Evolutionary conservation across 2,888 invertebrate genomes (phyloP), one percentile per base, ranked within the genome.

Genomic region (Phlogophora meticulosa): DNA sequence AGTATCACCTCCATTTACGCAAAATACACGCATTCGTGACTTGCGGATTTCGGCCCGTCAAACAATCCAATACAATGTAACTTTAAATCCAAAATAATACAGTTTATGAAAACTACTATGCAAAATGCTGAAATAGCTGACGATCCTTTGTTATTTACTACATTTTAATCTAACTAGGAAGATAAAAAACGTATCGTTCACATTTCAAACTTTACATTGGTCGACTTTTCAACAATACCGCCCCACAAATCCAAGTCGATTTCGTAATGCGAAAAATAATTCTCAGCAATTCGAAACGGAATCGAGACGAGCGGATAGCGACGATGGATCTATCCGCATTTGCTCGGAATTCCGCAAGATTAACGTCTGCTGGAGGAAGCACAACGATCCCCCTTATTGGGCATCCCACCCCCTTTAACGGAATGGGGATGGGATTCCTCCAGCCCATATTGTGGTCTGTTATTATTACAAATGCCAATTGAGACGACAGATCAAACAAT

Each of bases 341-440:
- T 85, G 76, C 82, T 78, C 83, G 90, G 89, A 89, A 91, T 91
- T 90, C 89, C 90, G 85, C 83, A 83, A 90, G 91, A 91, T 91
- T 91, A 89, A 86, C 87, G 87, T 86, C 83, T 79, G 64, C 67
- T 79, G 78, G 72, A 78, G 81, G 80, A 84, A 84, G 68, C 76
- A 80, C 78, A 82, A 76, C 76, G 73, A 61, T 68, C 66, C 56
- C 72, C 72, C 73, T 28, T 53, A 52, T 46, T 46, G 55, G 49
- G 46, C 20, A 32, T 62, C 61, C 32, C 45, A 43, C 15, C 43
- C 43, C 36, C 58, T 57, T 49, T 57, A 34, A 0, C 1, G 7
- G 20, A 22, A 32, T 56, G 20, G 36, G 20, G 67, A 63, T 76
- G 36, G 20, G 67, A 63, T 76, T 63, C 56, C 66, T 51, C 42